phyloP scores from a whole-genome alignment of 2,113 vertebrate species.

The Brachirus orientalis region DNA sequence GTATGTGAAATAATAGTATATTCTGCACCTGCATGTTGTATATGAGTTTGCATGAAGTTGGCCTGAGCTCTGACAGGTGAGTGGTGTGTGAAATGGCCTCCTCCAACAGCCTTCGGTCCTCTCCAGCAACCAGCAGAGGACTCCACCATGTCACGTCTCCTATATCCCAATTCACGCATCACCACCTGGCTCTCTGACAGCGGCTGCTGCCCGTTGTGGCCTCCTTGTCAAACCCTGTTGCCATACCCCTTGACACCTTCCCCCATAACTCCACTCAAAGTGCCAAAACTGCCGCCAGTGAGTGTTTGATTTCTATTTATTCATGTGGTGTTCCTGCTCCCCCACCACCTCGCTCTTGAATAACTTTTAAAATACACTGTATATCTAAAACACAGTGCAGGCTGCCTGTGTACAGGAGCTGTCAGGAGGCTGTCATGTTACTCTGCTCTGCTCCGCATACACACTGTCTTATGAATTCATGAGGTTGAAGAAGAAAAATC shows the following conservation, averaged over 20 bases:
- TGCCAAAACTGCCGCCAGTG: slow-evolving; percentile 57
- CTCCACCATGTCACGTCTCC: slow-evolving; percentile 41
- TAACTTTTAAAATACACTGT: slow-evolving; percentile 66
- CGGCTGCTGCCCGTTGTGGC: slow-evolving; percentile 59
- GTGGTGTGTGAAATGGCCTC: slow-evolving; percentile 20
- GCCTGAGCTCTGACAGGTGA: slow-evolving; percentile 57
- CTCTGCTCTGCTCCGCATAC: slow-evolving; percentile 57
- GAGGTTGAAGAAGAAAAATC: slow-evolving; percentile 63
- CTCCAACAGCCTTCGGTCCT: slow-evolving; percentile 28
- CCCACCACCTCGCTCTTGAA: slow-evolving; percentile 42
- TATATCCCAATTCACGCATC: slow-evolving; percentile 74
- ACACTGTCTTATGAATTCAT: slow-evolving; percentile 70
- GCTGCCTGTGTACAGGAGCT: slow-evolving; percentile 68
- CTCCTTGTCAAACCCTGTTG: slow-evolving; percentile 68
- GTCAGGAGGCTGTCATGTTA: slow-evolving; percentile 77
- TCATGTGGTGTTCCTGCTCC: slow-evolving; percentile 60
- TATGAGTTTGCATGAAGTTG: slow-evolving; percentile 25
- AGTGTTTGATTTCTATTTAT: slow-evolving; percentile 78
- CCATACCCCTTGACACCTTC: slow-evolving; percentile 63
- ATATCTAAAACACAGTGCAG: slow-evolving; percentile 64
- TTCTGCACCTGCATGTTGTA: slow-evolving; percentile 19
- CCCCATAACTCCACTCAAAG: slow-evolving; percentile 62
- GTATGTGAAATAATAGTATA: slow-evolving; percentile 4
- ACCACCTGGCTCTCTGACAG: slow-evolving; percentile 78
- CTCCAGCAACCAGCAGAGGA: slow-evolving; percentile 31